These are phyloP conservation scores for Drosophila pseudoananassae DNA, from an alignment of 1,140 invertebrate genomes.

Conservation along the genomic window DNA sequence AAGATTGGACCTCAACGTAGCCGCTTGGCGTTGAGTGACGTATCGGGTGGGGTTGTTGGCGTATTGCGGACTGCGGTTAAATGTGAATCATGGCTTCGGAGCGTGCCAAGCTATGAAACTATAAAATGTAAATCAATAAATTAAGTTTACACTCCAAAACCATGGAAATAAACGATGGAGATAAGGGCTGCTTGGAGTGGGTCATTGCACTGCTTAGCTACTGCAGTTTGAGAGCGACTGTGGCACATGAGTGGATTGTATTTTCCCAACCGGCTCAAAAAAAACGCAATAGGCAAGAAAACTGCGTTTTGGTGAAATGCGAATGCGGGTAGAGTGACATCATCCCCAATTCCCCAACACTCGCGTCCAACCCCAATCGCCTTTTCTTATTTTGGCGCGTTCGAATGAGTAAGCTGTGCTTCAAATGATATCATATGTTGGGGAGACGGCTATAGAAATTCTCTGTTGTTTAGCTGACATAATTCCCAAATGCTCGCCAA, in stretches of 20 bases:
- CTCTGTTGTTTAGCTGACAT: slow-evolving; percentile 49
- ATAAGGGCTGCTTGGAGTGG: slow-evolving; percentile 9
- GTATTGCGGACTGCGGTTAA: slow-evolving; percentile 5
- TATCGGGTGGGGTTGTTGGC: slow-evolving; percentile 37
- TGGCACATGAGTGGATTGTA: not conserved
- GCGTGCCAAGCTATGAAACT: slow-evolving; percentile 50
- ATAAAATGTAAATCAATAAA: slow-evolving; percentile 60
- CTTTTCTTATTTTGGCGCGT: slow-evolving; percentile 58
- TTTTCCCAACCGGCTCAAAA: slow-evolving; percentile 8
- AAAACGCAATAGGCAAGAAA: slow-evolving; percentile 26
- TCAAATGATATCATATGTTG: slow-evolving; percentile 68
- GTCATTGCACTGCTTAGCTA: slow-evolving; percentile 50
- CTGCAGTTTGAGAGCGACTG: slow-evolving; percentile 19
- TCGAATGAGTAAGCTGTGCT: slow-evolving; percentile 72
- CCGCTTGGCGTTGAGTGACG: slow-evolving; percentile 36
- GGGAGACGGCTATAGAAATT: slow-evolving; percentile 1
- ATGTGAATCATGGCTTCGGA: slow-evolving; percentile 46
- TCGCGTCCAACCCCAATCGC: slow-evolving; percentile 36
- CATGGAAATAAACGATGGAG: not conserved
- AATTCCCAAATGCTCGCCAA: slow-evolving; percentile 43
- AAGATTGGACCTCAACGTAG: slow-evolving; percentile 27
- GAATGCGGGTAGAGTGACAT: slow-evolving; percentile 32
- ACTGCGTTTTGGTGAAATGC: slow-evolving; percentile 30
- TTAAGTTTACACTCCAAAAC: slow-evolving; percentile 24
- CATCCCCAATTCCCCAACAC: slow-evolving; percentile 20